Percentiles rank a stretch among this genome's conserved stretches.
Conservation (phyloP, 2,113 vertebrate species). For the Trogon surrucura region DNA sequence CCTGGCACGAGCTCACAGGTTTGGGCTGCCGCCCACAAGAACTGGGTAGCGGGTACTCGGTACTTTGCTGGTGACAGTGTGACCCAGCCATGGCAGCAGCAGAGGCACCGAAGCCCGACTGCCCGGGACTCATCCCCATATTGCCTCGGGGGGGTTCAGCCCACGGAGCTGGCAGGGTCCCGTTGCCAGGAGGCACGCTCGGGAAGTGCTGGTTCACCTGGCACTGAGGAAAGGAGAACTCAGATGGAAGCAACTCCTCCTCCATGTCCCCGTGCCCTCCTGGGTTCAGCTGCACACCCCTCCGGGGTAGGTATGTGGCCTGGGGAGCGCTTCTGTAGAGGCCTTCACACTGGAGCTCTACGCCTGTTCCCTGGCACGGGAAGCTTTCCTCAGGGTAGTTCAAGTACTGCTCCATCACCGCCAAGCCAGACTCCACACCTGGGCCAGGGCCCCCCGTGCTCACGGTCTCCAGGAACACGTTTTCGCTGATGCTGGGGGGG, state of each 20-base stretch:
- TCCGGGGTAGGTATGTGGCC: not conserved
- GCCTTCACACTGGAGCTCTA: slow-evolving; percentile 64
- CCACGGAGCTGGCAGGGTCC: slow-evolving; percentile 64
- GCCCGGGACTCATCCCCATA: not conserved
- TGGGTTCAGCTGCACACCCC: slow-evolving; percentile 45
- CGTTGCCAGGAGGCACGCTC: slow-evolving; percentile 28
- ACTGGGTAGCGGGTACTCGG: slow-evolving; percentile 68
- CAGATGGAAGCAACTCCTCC: slow-evolving; percentile 76
- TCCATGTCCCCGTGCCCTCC: slow-evolving; percentile 62
- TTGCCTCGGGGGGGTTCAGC: slow-evolving; percentile 36
- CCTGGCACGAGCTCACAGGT: slow-evolving; percentile 23
- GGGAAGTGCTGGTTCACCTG: slow-evolving; percentile 82
- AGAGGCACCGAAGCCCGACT: not conserved
- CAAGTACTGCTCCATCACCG: slow-evolving; percentile 80
- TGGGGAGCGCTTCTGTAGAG: slow-evolving; percentile 67
- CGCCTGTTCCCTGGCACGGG: slow-evolving; percentile 29
- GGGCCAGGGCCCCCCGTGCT: slow-evolving; percentile 65
- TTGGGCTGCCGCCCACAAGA: slow-evolving; percentile 7
- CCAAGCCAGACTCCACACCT: slow-evolving; percentile 63
- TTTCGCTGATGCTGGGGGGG: slow-evolving; percentile 91
- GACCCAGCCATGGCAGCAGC: not conserved
- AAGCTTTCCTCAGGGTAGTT: slow-evolving; percentile 74
- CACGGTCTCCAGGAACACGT: slow-evolving; percentile 82
- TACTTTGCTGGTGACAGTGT: slow-evolving; percentile 63
- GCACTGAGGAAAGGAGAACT: slow-evolving; percentile 83